Conservation (phyloP, 1,140 invertebrate genomes). For the Luehdorfia chinensis region DNA sequence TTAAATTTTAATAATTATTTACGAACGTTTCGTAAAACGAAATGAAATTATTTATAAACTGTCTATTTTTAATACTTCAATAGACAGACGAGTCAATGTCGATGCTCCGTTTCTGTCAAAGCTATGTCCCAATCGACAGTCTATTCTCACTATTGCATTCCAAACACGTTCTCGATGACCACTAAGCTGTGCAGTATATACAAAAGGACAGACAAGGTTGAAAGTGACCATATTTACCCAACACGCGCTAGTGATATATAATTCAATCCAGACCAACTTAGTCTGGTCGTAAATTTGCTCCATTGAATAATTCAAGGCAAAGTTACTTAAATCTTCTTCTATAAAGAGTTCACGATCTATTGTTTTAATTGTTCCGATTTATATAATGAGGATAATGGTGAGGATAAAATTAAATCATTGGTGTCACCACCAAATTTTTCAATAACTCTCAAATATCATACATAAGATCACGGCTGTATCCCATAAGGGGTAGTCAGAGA, state of each 20-base stretch:
- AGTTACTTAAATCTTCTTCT: not conserved
- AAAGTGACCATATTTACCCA: slow-evolving; percentile 15
- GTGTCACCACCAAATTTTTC: too few relatives aligned
- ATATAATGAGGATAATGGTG: slow-evolving; percentile 1
- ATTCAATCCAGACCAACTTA: slow-evolving; percentile 16
- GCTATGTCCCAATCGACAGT: slow-evolving; percentile 6
- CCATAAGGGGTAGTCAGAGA: too few relatives aligned
- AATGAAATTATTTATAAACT: too few relatives aligned
- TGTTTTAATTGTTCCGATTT: not conserved
- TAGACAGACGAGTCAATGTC: slow-evolving; percentile 7
- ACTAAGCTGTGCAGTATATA: slow-evolving; percentile 7
- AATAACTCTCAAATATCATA: too few relatives aligned
- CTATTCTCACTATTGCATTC: not conserved
- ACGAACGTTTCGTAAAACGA: too few relatives aligned
- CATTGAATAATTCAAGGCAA: slow-evolving; percentile 1
- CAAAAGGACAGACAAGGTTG: slow-evolving; percentile 22
- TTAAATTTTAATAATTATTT: too few relatives aligned
- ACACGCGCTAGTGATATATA: slow-evolving; percentile 6
- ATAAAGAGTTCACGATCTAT: slow-evolving; percentile 5
- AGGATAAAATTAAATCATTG: too few relatives aligned
- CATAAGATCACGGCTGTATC: too few relatives aligned
- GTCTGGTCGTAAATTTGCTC: slow-evolving; percentile 7
- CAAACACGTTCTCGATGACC: not conserved
- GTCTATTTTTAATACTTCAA: too few relatives aligned
- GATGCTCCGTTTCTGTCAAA: not conserved